A percentile compares a stretch with the other conserved stretches of the same genome.
Conservation (phyloP, 2,888 invertebrate species). For the Agonum fuliginosum region DNA sequence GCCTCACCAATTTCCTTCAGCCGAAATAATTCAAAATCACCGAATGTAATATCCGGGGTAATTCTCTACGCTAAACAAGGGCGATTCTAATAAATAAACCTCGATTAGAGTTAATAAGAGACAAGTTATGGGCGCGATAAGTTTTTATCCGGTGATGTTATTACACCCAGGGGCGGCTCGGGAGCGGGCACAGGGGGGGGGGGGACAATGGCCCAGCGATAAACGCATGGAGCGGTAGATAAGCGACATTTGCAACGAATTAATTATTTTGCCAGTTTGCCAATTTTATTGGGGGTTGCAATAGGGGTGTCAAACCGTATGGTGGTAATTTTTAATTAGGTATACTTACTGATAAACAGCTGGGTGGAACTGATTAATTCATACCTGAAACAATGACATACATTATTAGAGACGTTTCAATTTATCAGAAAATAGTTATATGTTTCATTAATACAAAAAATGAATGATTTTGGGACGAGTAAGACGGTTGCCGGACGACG, state of each 20-base stretch:
- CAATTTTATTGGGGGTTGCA: too few relatives aligned
- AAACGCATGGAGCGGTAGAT: neutral
- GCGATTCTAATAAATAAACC: conserved; percentile 10
- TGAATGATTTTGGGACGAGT: too few relatives aligned
- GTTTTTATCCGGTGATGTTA: conserved; percentile 12
- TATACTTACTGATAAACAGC: too few relatives aligned
- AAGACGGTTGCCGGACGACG: too few relatives aligned
- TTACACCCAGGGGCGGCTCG: conserved; percentile 5
- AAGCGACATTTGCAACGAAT: conserved; percentile 15
- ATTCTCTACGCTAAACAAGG: neutral
- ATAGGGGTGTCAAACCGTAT: too few relatives aligned
- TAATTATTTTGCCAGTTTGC: conserved; percentile 4
- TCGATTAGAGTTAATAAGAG: conserved; percentile 19
- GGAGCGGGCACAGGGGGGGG: neutral
- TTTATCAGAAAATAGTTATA: too few relatives aligned
- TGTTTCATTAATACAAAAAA: too few relatives aligned
- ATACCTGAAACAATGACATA: too few relatives aligned
- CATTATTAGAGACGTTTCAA: too few relatives aligned
- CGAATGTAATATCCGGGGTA: conserved; percentile 5
- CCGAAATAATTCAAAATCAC: conserved; percentile 9
- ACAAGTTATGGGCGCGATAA: conserved; percentile 14
- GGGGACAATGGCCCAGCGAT: neutral
- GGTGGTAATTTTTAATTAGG: too few relatives aligned
- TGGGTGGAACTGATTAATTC: too few relatives aligned
- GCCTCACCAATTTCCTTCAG: neutral